Evolutionary conservation across 2,113 vertebrate genomes (phyloP), one percentile per base, ranked within the genome.

Genomic region (Loxodonta africana): DNA sequence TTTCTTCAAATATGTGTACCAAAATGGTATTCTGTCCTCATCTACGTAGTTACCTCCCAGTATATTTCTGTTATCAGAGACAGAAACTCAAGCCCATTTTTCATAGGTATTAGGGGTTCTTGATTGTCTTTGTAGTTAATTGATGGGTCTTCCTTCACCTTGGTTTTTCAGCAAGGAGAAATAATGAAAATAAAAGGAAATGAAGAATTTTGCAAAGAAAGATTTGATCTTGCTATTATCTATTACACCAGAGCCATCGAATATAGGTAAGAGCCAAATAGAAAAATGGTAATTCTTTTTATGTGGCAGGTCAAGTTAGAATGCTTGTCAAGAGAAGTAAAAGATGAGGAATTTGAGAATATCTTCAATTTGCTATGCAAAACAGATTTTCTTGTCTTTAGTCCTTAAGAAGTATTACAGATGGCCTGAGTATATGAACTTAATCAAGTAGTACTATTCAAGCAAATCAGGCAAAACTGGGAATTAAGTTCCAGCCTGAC

Each of bases 241-340:
- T 99, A 96, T 41, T 99, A 99, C 96, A 99, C 99, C 48, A 98
- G 98, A 98, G 99, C 99, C 97, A 99, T 99, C 91, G 98, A 98
- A 91, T 98, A 92, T 74, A 98, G 99, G 99, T 99, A 98, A 99
- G 97, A 41, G 30, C 91, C 71, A 51, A 83, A 6, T 48, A 48
- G 46, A 51, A 88, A 73, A 83, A 18, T 69, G 78, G 41, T 60
- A 48, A 25, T 57, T 51, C 15, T 90, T 67, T 95, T 87, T 96
- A 8, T 91, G 8, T 92, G 44, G 15, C 84, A 53, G 71, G 67
- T 73, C 10, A 63, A 33, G 9, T 69, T 92, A 84, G 83, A 95
- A 33, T 60, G 33, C 65, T 63, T 25, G 14, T 65, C 33, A 67
- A 74, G 37, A 92, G 51, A 92, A 37, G 14, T 33, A 80, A 86